Conservation (phyloP, 2,797 vertebrate species). For the Macroramphosus scolopax region DNA sequence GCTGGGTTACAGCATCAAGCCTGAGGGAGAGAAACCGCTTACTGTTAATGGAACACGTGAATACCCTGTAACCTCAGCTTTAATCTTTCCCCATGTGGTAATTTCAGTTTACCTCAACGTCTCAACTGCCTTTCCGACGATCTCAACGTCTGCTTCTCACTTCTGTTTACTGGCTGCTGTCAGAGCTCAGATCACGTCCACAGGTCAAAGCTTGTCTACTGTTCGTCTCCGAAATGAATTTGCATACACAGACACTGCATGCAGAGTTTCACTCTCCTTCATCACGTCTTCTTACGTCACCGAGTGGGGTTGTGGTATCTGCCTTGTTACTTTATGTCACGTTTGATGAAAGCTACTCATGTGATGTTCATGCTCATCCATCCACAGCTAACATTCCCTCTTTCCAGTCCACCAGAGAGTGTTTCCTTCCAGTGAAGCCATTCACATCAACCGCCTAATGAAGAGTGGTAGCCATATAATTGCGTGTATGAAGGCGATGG, state of each 20-base stretch:
- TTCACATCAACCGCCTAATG: slow-evolving; percentile 30
- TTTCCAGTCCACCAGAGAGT: no score
- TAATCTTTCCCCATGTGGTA: slow-evolving; percentile 45
- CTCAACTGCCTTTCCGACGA: slow-evolving; percentile 31
- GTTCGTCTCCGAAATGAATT: slow-evolving; percentile 16
- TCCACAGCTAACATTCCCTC: no score
- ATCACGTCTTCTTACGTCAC: background rate
- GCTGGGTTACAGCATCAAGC: slow-evolving; percentile 57
- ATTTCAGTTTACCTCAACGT: slow-evolving; percentile 52
- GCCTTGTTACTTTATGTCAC: no score
- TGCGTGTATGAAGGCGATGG: slow-evolving; percentile 24
- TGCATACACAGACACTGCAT: slow-evolving; percentile 4
- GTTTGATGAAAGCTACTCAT: no score
- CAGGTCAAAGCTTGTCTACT: slow-evolving; percentile 6
- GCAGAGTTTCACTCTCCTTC: background rate
- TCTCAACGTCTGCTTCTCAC: slow-evolving; percentile 39
- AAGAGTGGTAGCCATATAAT: slow-evolving; percentile 14
- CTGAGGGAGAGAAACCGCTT: slow-evolving; percentile 50
- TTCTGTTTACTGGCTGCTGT: slow-evolving; percentile 45
- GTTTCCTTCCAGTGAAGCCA: slow-evolving; percentile 13
- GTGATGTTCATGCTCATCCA: background rate
- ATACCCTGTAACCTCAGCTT: slow-evolving; percentile 52
- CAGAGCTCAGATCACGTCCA: no score
- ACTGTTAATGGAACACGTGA: slow-evolving; percentile 54
- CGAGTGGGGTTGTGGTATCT: background rate